These are phyloP conservation scores for Atrichornis clamosus DNA, from an alignment of 2,113 vertebrate species.

Conservation along the genomic window DNA sequence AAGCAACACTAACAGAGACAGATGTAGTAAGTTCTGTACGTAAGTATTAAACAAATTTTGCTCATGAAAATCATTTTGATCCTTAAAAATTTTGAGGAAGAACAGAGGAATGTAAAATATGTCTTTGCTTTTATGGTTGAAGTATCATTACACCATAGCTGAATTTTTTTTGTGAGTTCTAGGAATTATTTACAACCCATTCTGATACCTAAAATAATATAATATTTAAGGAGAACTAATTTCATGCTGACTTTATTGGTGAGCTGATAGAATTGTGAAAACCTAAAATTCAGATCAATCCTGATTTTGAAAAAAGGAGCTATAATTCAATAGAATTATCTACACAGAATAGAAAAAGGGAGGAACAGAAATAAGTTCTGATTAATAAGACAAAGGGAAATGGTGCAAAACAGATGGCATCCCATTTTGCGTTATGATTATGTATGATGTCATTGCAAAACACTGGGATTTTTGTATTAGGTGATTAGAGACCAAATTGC, in stretches of 20 bases:
- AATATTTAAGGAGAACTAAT: not conserved
- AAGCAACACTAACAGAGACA: not conserved
- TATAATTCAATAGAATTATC: constrained; percentile 22
- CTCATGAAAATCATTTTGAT: not conserved
- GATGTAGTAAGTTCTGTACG: not conserved
- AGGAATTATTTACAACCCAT: not conserved
- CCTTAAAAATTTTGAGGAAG: not conserved
- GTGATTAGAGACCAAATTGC: not conserved
- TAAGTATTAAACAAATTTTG: not conserved
- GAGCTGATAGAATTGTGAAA: not conserved
- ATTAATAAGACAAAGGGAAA: constrained; percentile 70
- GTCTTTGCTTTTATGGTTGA: not conserved
- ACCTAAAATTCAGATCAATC: not conserved
- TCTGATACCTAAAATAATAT: not conserved
- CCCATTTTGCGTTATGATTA: constrained; percentile 65
- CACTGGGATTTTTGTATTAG: constrained; percentile 40
- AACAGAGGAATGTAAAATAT: not conserved
- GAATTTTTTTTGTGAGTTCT: not conserved
- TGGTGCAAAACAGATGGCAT: constrained; percentile 56
- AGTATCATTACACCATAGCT: not conserved
- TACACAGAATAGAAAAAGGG: constrained; percentile 24
- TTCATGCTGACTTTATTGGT: not conserved
- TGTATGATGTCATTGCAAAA: constrained; percentile 33
- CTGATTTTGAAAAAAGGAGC: not conserved
- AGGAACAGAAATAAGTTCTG: constrained; percentile 49